A percentile compares a stretch with the other conserved stretches of the same genome.
These are phyloP conservation scores for Bubalus kerabau DNA, from an alignment of 2,113 vertebrate genomes.

Conservation along the genomic window DNA sequence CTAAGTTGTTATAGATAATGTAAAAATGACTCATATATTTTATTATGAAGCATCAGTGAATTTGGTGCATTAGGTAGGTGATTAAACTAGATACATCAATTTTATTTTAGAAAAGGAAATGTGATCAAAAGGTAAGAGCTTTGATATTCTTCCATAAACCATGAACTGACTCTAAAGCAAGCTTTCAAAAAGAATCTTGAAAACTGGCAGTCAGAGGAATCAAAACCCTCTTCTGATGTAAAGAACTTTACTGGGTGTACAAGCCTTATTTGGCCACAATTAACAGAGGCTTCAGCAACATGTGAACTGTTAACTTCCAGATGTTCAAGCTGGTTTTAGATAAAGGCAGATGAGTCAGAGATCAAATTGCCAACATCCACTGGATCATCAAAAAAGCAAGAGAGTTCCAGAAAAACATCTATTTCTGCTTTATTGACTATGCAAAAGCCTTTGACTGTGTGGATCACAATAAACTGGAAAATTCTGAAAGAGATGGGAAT, in stretches of 20 bases:
- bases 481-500: too few species aligned
- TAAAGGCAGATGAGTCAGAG: too few species aligned
- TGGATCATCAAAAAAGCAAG: too few species aligned
- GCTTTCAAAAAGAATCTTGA: neutral
- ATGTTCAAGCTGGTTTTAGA: too few species aligned
- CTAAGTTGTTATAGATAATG: neutral
- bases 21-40: neutral
- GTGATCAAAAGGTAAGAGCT: neutral
- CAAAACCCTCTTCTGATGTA: neutral
- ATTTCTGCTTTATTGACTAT: too few species aligned
- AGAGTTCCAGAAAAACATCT: too few species aligned
- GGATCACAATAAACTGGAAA: too few species aligned
- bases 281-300: too few species aligned
- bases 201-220: neutral
- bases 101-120: neutral
- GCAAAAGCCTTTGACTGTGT: too few species aligned
- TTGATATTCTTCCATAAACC: neutral
- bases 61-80: neutral
- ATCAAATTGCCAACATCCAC: too few species aligned
- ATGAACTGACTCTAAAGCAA: neutral
- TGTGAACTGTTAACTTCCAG: too few species aligned
- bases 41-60: neutral
- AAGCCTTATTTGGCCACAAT: neutral
- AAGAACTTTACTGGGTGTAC: neutral
- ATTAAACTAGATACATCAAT: neutral